Base-by-base conservation (phyloP, 2,888 invertebrate genomes). In the Hydropsyche betteni region DNA sequence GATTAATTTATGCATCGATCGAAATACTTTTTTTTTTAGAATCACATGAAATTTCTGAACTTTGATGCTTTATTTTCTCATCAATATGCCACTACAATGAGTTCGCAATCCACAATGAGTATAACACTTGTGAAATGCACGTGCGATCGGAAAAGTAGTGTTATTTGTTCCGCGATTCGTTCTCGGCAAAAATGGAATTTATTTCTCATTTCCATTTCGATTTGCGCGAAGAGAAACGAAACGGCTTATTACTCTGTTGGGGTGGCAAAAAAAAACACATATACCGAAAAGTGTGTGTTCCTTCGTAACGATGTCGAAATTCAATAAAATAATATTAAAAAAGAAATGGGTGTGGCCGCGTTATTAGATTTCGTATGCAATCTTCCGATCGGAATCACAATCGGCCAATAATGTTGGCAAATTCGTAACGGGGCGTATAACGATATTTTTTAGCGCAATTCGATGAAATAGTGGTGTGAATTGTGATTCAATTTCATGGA, bases 391-490 rank as follows among this genome's bases (percentile, higher is more conserved):
- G 38, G 33, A 70, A 70, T 70, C 70, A 70, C 70, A 70, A 70
- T 70, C 34, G 33, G 69, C 74, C 70, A 74, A 76, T 76, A 76
- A 76, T 73, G 61, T 68, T 69, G 69, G 64, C 75, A 50, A 51
- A 74, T 44, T 44, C 44, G 24, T 24, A 61, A 24, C 24, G 24
- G 24, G 24, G 24, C 24, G 44, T 2, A 44, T 44, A 44, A 8
- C 44, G 6, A 8, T 44, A 8, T 44, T 44, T 44, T 44, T 8
- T 44, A 44, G 44, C 24, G 4, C 44, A 10, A 44, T 44, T 44
- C 44, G 10, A 44, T 44, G 10, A 44, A 44, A 44, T 6, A 8
- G 44, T 44, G 44, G 44, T 44, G 44, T 8, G 10, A 44, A 44
- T 44, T 44, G 10, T 44, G 6, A 44, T 44, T 44, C 3, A 1